Conservation (phyloP, 1,140 invertebrate species). For the Zaprionus gabonicus region DNA sequence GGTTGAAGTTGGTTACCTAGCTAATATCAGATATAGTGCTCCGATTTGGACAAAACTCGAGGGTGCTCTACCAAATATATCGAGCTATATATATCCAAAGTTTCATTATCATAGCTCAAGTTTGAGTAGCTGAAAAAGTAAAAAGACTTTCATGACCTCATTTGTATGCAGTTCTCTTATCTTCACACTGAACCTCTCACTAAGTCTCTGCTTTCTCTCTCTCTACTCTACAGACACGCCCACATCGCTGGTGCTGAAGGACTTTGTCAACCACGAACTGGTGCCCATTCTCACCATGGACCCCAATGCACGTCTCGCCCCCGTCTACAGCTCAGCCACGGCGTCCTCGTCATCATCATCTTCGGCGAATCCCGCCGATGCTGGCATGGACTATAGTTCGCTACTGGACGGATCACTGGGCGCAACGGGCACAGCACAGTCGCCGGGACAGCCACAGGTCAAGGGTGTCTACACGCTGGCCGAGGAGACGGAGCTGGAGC, state of each 20-base stretch:
- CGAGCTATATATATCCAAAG: no score
- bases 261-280: constrained; percentile 82
- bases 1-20: background rate
- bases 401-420: constrained; percentile 63
- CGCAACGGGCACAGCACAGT: constrained; percentile 57
- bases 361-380: constrained; percentile 21
- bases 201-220: background rate
- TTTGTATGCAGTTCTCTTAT: background rate
- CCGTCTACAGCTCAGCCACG: constrained; percentile 43
- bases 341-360: background rate
- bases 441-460: constrained; percentile 60
- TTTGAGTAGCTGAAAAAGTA: no score
- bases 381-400: constrained; percentile 31
- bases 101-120: background rate
- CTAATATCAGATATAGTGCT: no score
- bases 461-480: constrained; percentile 88
- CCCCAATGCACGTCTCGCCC: constrained; percentile 63
- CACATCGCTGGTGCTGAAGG: constrained; percentile 85
- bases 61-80: no score
- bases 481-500: constrained; percentile 87
- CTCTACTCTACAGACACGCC: constrained; percentile 85
- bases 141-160: no score
- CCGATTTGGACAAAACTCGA: no score
- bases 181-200: background rate
- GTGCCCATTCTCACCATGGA: constrained; percentile 84